phyloP scores from a whole-genome alignment of 2,888 invertebrate genomes.

The Lasius fuliginosus region DNA sequence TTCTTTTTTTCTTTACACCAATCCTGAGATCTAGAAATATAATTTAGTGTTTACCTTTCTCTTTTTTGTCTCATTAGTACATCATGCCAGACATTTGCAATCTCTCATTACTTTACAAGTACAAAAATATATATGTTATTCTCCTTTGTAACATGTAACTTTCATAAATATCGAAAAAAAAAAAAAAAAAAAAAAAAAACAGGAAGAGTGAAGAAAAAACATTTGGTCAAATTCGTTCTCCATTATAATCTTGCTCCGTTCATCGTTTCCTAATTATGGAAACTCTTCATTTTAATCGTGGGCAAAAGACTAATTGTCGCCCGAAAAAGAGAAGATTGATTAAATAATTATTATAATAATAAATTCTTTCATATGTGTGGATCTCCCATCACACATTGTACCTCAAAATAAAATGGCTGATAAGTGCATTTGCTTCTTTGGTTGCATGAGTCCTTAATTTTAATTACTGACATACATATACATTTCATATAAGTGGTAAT shows the following conservation, averaged over 20 bases:
- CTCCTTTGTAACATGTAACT: conserved; percentile 59
- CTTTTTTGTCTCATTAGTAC: conserved; percentile 49
- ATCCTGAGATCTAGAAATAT: conserved; percentile 72
- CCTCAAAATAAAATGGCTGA: conserved; percentile 61
- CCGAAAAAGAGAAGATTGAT: conserved; percentile 39
- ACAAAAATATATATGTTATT: conserved; percentile 75
- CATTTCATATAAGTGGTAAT: conserved; percentile 70
- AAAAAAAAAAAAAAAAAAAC: conserved; percentile 39
- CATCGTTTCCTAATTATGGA: conserved; percentile 57
- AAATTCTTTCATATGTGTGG: conserved; percentile 44
- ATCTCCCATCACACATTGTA: conserved; percentile 54
- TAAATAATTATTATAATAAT: conserved; percentile 61
- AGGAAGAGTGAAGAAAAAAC: conserved; percentile 65
- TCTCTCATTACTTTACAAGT: conserved; percentile 65
- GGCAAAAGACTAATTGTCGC: conserved; percentile 36
- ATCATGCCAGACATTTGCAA: conserved; percentile 55
- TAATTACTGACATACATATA: conserved; percentile 74
- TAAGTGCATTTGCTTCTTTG: conserved; percentile 74
- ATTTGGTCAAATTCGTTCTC: conserved; percentile 52
- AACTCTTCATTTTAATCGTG: conserved; percentile 29
- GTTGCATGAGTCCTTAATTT: conserved; percentile 75
- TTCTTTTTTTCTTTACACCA: conserved; percentile 52
- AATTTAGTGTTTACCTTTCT: conserved; percentile 57
- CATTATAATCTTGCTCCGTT: conserved; percentile 44
- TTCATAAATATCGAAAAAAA: conserved; percentile 65